Evolutionary conservation across 2,797 vertebrate genomes (phyloP), one percentile per base, ranked within the genome.

Genomic region (Limosa lapponica): DNA sequence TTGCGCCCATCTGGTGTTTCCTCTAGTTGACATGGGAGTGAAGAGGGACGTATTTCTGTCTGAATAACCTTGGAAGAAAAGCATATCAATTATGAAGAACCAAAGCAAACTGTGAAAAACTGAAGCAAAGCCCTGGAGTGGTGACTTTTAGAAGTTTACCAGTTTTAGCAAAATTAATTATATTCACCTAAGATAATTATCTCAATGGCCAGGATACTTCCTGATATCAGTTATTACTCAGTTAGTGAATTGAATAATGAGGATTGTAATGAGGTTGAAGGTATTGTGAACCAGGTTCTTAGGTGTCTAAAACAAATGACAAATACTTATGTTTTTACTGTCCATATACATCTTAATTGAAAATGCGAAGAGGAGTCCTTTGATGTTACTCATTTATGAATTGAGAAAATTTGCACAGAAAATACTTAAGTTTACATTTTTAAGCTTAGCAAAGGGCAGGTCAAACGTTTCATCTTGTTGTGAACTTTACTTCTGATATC

Each of bases 1-100:
- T 72, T 95, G 82, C 0, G 0, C 51, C 82, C 87, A 95, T 96
- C 89, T 96, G 89, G 71, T 93, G 79, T 93, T 94, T 95, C 82
- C 58, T 73, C 69, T 94, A 55, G 82, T 90, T 93, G 85, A 91
- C 10, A 34, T 88, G 85, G 87, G 58, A 95, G 65, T 54, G 46
- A 84, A 83, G 62, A 95, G 62, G 82, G 89, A 73, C 54, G 32
- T 86, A 81, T 73, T 95, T 94, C 73, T 91, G 37, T 91, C 82
- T 94, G 89, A 87, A 95, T 86, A 96, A 95, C 85, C 93, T 82
- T 91, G 66, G 54, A 95, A 75, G 66, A 82, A 95, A 96, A 79
- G 23, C 58, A 28, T 93, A 95, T 95, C 70, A 93, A 87, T 96
- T 95, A 95, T 82, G 65, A 90, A 96, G 70, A 71, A 88, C 77